phyloP scores from a whole-genome alignment of 2,113 vertebrate genomes.

The Zapus hudsonius region DNA sequence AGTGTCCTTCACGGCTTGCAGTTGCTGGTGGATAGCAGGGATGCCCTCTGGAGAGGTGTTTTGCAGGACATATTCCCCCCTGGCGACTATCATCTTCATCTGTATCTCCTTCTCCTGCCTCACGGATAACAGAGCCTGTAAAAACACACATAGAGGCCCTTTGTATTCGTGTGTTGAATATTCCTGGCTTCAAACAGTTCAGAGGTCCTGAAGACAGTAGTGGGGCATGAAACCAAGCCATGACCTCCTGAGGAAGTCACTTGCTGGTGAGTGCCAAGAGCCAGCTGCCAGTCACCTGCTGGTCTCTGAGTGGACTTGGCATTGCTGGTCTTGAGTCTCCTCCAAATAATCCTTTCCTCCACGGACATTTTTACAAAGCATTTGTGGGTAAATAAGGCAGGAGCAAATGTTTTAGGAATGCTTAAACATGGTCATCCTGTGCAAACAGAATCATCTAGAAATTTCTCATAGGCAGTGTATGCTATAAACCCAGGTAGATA shows the following conservation, averaged over 20 bases:
- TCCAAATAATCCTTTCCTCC: not conserved
- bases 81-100: slow-evolving; percentile 94
- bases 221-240: rapidly evolving
- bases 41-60: slow-evolving; percentile 94
- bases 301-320: not conserved
- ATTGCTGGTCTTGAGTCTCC: not conserved
- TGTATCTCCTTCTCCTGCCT: slow-evolving; percentile 97
- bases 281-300: not conserved
- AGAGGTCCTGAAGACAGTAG: not conserved
- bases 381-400: not conserved
- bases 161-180: not conserved
- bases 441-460: not conserved
- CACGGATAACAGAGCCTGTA: slow-evolving; percentile 90
- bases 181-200: not conserved
- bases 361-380: not conserved
- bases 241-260: not conserved
- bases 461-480: not conserved
- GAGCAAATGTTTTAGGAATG: not conserved
- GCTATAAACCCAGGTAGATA: not conserved
- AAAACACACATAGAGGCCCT: not conserved
- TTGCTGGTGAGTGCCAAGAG: not conserved
- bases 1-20: slow-evolving; percentile 93
- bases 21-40: slow-evolving; percentile 91
- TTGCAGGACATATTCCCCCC: slow-evolving; percentile 95
- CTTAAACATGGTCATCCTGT: rapidly evolving